Evolutionary conservation across 92 coral and sea anemone genomes (phyloP), one percentile per base, ranked within the genome.

Genomic region (Porites cylindrica): DNA sequence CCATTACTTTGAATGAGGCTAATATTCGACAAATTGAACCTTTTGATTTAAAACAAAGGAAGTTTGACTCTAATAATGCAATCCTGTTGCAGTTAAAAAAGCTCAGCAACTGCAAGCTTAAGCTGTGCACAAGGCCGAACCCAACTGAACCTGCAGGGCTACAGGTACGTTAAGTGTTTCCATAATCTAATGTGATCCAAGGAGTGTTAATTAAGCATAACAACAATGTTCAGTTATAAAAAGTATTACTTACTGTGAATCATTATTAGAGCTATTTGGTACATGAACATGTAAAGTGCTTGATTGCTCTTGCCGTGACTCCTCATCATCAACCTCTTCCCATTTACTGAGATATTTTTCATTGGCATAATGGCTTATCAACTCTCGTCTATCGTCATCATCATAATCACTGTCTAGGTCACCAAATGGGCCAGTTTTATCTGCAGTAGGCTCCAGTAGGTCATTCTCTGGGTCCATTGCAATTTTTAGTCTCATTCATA

Each of bases 331-430:
- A 54, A 84, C 92, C 51, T 84, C 80, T 58, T 82, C 85, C 98
- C 98, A 94, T 79, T 89, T 90, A 63, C 95, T 93, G 78, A 94
- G 96, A 73, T 94, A 94, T 13, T 84, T 88, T 10, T 94, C 98
- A 81, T 81, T 94, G 53, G 96, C 98, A 85, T 94, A 94, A 67
- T 94, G 94, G 80, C 79, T 78, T 63, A 94, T 83, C 84, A 94
- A 82, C 13, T 94, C 96, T 66, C 87, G 95, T 62, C 98, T 90
- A 65, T 94, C 98, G 4, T 73, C 81, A 69, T 94, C 97, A 92
- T 83, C 87, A 83, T 10, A 62, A 23, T 83, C 87, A 74, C 80
- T 83, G 51, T 83, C 81, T 65, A 62, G 79, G 5, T 72, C 80
- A 1, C 81, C 74, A 74, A 74, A 21, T 14, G 72, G 61, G 17